A percentile compares a stretch with the other conserved stretches of the same genome.
Evolutionary conservation across 2,888 invertebrate species (phyloP).

Genomic region (Cryptus armator): DNA sequence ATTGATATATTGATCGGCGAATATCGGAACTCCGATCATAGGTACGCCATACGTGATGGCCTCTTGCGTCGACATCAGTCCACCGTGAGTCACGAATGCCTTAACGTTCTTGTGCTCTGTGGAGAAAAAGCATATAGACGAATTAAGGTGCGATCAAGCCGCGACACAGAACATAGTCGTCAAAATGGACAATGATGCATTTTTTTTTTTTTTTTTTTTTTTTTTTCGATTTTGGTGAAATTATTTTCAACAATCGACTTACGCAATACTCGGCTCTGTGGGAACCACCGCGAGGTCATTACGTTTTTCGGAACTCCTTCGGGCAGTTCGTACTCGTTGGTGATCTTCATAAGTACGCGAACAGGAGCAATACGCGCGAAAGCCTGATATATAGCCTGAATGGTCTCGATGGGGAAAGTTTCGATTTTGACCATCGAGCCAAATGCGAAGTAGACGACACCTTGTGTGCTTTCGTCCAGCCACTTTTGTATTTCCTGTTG

Average conservation of each 20-base stretch:
- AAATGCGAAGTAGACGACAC: conserved; percentile 81
- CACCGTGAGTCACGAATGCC: conserved; percentile 80
- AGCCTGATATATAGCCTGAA: conserved; percentile 74
- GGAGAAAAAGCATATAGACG: background rate
- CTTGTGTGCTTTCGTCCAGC: conserved; percentile 79
- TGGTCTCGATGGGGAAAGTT: conserved; percentile 73
- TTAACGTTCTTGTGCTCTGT: conserved; percentile 78
- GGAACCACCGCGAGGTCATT: conserved; percentile 77
- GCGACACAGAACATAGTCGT: background rate
- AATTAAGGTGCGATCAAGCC: background rate
- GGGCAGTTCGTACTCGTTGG: conserved; percentile 75
- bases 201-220: background rate
- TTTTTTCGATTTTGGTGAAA: background rate
- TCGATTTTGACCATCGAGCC: conserved; percentile 82
- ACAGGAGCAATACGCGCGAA: conserved; percentile 80
- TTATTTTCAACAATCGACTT: conserved; percentile 12
- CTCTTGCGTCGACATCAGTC: conserved; percentile 77
- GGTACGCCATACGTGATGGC: conserved; percentile 76
- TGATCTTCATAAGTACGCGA: conserved; percentile 79
- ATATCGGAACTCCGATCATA: conserved; percentile 79
- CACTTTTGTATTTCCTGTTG: conserved; percentile 80
- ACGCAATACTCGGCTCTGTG: conserved; percentile 79
- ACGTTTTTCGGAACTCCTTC: conserved; percentile 80
- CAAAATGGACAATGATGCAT: background rate
- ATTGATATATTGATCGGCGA: conserved; percentile 77